Conservation (phyloP, 1,140 invertebrate species). For the Yoshiicerus persimilis region DNA sequence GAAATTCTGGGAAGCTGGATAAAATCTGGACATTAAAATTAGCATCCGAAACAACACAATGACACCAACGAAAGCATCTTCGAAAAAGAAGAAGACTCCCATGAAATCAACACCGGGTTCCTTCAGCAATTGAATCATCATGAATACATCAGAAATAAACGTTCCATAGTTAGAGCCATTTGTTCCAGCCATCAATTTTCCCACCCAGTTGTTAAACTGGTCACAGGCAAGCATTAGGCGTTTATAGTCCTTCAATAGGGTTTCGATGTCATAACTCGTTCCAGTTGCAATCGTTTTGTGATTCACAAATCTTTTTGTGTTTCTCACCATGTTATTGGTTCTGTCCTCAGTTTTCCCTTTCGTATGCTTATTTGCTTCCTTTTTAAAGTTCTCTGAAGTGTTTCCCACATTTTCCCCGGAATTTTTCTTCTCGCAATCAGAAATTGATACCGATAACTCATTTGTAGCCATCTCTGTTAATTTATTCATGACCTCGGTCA, state of each 20-base stretch:
- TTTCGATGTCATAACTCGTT: background rate
- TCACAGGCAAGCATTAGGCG: background rate
- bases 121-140: background rate
- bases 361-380: background rate
- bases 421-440: background rate
- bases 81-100: constrained; percentile 2
- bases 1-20: background rate
- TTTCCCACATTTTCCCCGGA: background rate
- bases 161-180: background rate
- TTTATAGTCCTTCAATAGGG: background rate
- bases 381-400: background rate
- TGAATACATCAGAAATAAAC: background rate
- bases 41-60: background rate
- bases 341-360: too few species aligned
- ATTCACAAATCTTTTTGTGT: background rate
- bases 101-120: background rate
- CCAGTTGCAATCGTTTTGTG: background rate
- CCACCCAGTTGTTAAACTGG: background rate
- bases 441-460: background rate
- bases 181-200: background rate
- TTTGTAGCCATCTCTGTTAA: background rate
- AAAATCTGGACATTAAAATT: background rate
- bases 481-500: background rate
- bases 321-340: background rate
- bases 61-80: background rate